A percentile compares a stretch with the other conserved stretches of the same genome.
phyloP scores from a whole-genome alignment of 2,113 vertebrate species.

The Illadopsis cleaveri region DNA sequence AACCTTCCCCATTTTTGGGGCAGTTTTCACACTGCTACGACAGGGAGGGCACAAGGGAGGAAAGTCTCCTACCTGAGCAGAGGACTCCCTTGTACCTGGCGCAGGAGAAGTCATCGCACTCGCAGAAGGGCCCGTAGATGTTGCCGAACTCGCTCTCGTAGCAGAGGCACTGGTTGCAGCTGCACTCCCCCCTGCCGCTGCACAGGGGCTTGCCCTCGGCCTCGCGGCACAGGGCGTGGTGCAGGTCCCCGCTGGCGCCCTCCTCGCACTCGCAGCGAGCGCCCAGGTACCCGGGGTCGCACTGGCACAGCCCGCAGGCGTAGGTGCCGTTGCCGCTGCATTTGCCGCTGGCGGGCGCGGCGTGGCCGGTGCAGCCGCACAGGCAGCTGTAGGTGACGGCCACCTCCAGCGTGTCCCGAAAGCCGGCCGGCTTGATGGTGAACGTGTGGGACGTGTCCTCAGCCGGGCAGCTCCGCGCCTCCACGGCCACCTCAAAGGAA shows the following conservation, averaged over 20 bases:
- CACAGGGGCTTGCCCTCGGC: conserved; percentile 91
- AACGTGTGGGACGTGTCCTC: conserved; percentile 73
- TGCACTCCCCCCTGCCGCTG: conserved; percentile 93
- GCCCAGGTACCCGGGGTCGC: conserved; percentile 86
- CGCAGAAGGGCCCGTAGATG: conserved; percentile 95
- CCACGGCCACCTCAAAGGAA: conserved; percentile 90
- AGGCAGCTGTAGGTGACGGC: conserved; percentile 83
- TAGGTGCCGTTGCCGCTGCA: conserved; percentile 89
- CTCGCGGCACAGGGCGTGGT: conserved; percentile 85
- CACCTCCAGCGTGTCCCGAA: conserved; percentile 90
- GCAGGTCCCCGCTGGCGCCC: conserved; percentile 76
- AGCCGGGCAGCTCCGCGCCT: conserved; percentile 84
- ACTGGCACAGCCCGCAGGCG: conserved; percentile 86
- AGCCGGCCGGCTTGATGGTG: conserved; percentile 91
- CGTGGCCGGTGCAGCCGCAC: conserved; percentile 78
- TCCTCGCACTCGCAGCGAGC: conserved; percentile 91
- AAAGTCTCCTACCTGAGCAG: conserved; percentile 88
- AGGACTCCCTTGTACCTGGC: conserved; percentile 92
- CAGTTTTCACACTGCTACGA: accelerated
- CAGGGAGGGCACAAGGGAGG: accelerated
- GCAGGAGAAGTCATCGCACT: conserved; percentile 97
- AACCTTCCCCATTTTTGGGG: neutral
- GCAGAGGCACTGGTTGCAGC: conserved; percentile 95
- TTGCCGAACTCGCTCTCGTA: conserved; percentile 94
- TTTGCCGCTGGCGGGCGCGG: conserved; percentile 75